A percentile compares a stretch with the other conserved stretches of the same genome.
phyloP scores from a whole-genome alignment of 2,888 invertebrate genomes.

The Drosophila yooni region DNA sequence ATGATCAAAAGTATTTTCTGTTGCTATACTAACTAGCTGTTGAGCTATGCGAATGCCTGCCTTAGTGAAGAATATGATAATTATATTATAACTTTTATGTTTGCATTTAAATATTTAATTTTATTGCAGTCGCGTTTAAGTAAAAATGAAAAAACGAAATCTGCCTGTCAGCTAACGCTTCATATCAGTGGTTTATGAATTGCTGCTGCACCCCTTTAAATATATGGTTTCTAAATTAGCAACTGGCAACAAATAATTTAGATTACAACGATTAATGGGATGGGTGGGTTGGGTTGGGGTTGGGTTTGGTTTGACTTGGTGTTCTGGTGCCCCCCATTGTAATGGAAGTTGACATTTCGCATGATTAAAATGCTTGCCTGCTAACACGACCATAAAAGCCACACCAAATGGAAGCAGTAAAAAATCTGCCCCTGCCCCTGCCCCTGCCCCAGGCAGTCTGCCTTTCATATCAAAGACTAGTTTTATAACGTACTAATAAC shows the following conservation, averaged over 20 bases:
- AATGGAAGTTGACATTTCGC: conserved; percentile 63
- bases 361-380: conserved; percentile 46
- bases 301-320: background rate
- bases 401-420: conserved; percentile 49
- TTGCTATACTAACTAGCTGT: background rate
- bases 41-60: background rate
- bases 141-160: conserved; percentile 5
- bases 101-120: background rate
- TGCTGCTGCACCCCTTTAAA: conserved; percentile 45
- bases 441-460: background rate
- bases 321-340: conserved; percentile 15
- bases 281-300: background rate
- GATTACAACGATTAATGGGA: conserved; percentile 35
- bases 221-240: conserved; percentile 57
- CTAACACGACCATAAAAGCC: conserved; percentile 74
- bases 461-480: conserved; percentile 48
- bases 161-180: conserved; percentile 2
- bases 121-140: background rate
- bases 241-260: conserved; percentile 38
- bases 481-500: conserved; percentile 80
- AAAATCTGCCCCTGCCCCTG: conserved; percentile 10
- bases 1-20: too few species aligned
- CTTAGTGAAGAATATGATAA: background rate
- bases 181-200: conserved; percentile 35
- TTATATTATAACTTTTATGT: background rate